Evolutionary conservation across 1,140 invertebrate genomes (phyloP).

Genomic region (Bicyclus anynana): DNA sequence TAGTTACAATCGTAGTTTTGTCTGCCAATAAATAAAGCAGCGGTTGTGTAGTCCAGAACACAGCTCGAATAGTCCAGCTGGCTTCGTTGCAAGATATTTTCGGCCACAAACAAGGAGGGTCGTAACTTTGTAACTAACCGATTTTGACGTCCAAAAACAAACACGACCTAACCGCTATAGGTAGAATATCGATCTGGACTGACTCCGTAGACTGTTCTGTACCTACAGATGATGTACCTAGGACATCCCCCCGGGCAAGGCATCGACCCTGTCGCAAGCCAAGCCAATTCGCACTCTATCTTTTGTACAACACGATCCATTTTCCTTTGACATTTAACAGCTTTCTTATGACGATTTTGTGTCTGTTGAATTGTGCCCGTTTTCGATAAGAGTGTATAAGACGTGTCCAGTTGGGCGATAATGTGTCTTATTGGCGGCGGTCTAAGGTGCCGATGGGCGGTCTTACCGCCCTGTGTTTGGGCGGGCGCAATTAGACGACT

Average conservation of each 20-base stretch:
- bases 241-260: constrained; percentile 48
- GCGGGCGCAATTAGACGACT: constrained; percentile 63
- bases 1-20: constrained; percentile 5
- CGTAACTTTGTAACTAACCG: constrained; percentile 25
- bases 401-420: constrained; percentile 41
- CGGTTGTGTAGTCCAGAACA: constrained; percentile 18
- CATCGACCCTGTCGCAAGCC: constrained; percentile 43
- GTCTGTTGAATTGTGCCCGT: constrained; percentile 47
- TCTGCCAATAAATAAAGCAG: constrained; percentile 20
- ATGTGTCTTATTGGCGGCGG: constrained; percentile 42
- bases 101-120: constrained; percentile 19
- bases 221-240: constrained; percentile 68
- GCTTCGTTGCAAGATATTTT: constrained; percentile 23
- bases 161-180: constrained; percentile 45
- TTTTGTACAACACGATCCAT: constrained; percentile 29
- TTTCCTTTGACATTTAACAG: constrained; percentile 38
- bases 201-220: constrained; percentile 25
- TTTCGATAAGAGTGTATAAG: constrained; percentile 63
- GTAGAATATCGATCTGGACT: constrained; percentile 56
- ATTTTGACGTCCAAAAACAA: constrained; percentile 54
- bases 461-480: constrained; percentile 52
- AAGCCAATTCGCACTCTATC: constrained; percentile 33
- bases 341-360: constrained; percentile 61
- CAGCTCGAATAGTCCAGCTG: constrained; percentile 24
- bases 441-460: constrained; percentile 44